Evolutionary conservation across 2,797 vertebrate genomes (phyloP), one percentile per base, ranked within the genome.

Genomic region (Gymnothorax reevesii): DNA sequence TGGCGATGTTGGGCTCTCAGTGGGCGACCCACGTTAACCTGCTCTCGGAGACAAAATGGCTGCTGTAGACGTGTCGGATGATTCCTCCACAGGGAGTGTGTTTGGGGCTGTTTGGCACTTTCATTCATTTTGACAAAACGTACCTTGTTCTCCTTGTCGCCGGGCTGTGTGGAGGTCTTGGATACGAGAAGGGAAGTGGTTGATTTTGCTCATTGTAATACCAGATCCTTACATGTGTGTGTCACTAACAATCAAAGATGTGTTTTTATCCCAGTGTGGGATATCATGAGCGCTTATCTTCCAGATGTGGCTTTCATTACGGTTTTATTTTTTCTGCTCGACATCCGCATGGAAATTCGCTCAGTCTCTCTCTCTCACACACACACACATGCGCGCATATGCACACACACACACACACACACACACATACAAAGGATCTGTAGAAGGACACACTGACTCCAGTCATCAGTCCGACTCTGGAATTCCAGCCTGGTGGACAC

Each of bases 381-480:
- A 20, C 66, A 33, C 83, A 84, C 89, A 86, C 84, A 64, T 8
- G 55, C 89, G 83, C 83, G 87, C 88, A 85, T 80, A 89, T 88
- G 89, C 66, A 20, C 80, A 88, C 75, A 13, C 25, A 13, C 42
- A 15, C n/a, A 10, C 57, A 52, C 66, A 62, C 10, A 42, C 83
- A 6, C 25, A 59, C 52, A 3, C 62, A 87, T 85, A 88, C 87
- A 88, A 89, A 88, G 87, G 82, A 86, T 84, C 87, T 77, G 87
- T 89, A 88, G 87, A 86, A 86, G 86, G 82, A 88, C 87, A 86
- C 86, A 92, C 92, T 92, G 88, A 90, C 87, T 91, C 90, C 91
- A 92, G 93, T 95, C 92, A 91, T 94, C 92, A 89, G 93, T 94
- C 92, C 92, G 89, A 86, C 89, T 12, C 83, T 92, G 93, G 95